Conservation (phyloP, 2,797 vertebrate species). For the Hemibagrus guttatus region DNA sequence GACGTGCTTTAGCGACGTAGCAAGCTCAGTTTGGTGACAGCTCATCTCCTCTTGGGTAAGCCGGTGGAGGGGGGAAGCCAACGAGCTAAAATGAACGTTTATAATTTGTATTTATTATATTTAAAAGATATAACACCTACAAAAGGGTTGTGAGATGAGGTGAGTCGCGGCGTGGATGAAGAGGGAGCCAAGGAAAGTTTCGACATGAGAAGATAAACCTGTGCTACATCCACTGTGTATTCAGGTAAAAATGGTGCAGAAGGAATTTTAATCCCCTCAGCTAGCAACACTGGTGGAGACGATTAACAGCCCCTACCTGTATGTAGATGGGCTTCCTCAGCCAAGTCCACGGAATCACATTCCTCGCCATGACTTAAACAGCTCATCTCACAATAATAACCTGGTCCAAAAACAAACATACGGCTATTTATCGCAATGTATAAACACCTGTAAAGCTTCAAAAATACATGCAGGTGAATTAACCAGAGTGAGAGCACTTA, state of each 20-base stretch:
- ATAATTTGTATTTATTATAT: too few species aligned
- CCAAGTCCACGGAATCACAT: constrained; percentile 84
- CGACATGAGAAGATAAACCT: neutral
- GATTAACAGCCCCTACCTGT: constrained; percentile 78
- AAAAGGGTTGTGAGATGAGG: neutral
- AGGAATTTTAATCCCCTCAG: neutral
- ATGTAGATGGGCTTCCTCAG: constrained; percentile 80
- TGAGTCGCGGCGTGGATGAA: neutral
- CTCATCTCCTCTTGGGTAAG: neutral
- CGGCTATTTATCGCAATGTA: neutral
- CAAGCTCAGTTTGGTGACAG: constrained; percentile 38
- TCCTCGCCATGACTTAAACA: constrained; percentile 84
- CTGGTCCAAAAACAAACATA: constrained; percentile 48
- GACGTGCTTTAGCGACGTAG: constrained; percentile 50
- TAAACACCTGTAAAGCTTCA: neutral
- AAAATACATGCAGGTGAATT: neutral
- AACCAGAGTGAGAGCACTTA: neutral
- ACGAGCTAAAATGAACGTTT: neutral
- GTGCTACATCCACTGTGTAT: neutral
- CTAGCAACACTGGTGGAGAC: neutral
- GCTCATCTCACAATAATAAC: constrained; percentile 79
- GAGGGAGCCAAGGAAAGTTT: constrained; percentile 15
- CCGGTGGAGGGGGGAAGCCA: neutral
- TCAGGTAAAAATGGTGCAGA: constrained; percentile 14
- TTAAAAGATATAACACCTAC: neutral